Evolutionary conservation across 2,797 vertebrate species (phyloP).

Genomic region (Todus mexicanus): DNA sequence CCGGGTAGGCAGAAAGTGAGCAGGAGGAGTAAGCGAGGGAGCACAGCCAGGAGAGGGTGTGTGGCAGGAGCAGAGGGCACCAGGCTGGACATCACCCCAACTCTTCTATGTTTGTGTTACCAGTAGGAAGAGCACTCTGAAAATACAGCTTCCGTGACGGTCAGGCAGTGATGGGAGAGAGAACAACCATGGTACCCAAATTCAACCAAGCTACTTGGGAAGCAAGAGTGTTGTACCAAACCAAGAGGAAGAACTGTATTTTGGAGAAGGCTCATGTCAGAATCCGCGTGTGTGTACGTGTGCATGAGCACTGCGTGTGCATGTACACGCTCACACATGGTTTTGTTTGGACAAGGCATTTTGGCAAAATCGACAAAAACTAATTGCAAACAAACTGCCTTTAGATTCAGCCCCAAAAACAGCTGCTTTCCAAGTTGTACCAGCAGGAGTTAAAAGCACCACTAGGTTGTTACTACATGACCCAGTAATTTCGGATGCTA

Average conservation of each 20-base stretch:
- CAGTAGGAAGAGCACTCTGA: not conserved
- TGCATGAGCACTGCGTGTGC: not conserved
- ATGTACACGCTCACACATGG: not conserved
- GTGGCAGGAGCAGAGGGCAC: not conserved
- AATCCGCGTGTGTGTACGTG: not conserved
- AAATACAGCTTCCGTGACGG: not conserved
- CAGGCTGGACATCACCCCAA: not conserved
- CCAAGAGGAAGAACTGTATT: not conserved
- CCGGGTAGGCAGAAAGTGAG: fast-evolving
- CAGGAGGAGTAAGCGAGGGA: not conserved
- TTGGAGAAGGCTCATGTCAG: not conserved
- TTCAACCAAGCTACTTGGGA: not conserved
- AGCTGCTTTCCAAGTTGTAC: not conserved
- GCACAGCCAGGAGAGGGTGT: not conserved
- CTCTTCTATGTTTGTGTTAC: not conserved
- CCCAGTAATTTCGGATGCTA: not conserved
- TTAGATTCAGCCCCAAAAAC: not conserved
- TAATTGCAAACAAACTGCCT: not conserved
- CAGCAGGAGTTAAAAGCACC: slow-evolving; percentile 3
- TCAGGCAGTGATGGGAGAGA: not conserved
- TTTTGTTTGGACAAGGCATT: not conserved
- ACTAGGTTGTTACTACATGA: not conserved
- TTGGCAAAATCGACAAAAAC: not conserved
- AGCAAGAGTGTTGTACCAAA: not conserved
- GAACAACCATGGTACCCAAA: not conserved